Evolutionary conservation across 2,888 invertebrate genomes (phyloP).

Genomic region (Eupeodes luniger): DNA sequence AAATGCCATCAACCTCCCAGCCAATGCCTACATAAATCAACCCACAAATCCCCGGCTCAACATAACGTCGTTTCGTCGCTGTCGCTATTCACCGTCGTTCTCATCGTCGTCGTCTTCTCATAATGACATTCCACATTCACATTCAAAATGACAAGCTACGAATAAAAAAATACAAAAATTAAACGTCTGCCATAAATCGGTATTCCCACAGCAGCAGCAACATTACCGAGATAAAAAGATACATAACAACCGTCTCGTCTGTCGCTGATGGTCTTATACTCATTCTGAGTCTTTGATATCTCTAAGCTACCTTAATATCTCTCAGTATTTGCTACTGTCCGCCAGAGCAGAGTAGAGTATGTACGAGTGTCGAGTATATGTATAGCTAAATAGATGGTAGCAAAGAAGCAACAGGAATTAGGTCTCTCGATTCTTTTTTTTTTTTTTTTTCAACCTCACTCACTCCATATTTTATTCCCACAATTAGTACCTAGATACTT

Average conservation of each 20-base stretch:
- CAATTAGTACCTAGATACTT: slow-evolving; percentile 17
- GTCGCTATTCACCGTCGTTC: too few relatives aligned
- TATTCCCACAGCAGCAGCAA: slow-evolving; percentile 29
- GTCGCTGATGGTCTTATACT: slow-evolving; percentile 8
- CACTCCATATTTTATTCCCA: slow-evolving; percentile 23
- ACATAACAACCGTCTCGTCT: not conserved
- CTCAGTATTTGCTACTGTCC: not conserved
- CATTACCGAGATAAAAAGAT: not conserved
- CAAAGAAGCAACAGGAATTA: slow-evolving; percentile 27
- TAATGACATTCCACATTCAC: slow-evolving; percentile 28
- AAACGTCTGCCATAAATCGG: slow-evolving; percentile 20
- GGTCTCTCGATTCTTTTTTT: slow-evolving; percentile 15
- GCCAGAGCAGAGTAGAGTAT: too few relatives aligned
- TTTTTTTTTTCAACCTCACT: slow-evolving; percentile 4
- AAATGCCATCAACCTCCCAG: slow-evolving; percentile 10
- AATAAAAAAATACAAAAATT: not conserved
- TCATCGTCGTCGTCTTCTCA: too few relatives aligned
- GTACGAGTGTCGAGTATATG: too few relatives aligned
- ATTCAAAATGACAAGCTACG: slow-evolving; percentile 17
- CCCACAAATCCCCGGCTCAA: slow-evolving; percentile 16
- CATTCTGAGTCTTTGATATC: not conserved
- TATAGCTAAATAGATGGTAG: not conserved
- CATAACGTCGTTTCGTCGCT: not conserved
- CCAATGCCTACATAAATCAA: slow-evolving; percentile 29
- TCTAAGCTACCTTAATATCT: not conserved